phyloP scores from a whole-genome alignment of 2,888 invertebrate genomes.

The Drosophila mimica region DNA sequence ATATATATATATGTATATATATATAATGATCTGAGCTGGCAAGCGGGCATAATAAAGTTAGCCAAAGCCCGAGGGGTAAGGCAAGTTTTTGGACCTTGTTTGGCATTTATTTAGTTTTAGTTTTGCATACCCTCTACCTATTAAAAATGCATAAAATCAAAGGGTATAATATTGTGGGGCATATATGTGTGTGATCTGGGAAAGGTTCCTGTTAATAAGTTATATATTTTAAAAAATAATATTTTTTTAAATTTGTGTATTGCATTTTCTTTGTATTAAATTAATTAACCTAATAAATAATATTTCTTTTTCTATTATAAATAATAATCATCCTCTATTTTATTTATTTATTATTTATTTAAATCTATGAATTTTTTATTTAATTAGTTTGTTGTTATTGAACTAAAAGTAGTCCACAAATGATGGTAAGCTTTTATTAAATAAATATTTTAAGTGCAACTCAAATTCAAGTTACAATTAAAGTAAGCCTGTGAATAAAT shows the following conservation, averaged over 20 bases:
- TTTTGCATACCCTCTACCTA: conserved; percentile 37
- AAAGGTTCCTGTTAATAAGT: neutral
- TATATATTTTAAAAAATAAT: neutral
- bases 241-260: too few species aligned
- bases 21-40: conserved; percentile 34
- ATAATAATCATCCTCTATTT: too few species aligned
- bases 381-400: too few species aligned
- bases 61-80: conserved; percentile 32
- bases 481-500: too few species aligned
- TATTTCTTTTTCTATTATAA: too few species aligned
- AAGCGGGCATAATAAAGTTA: conserved; percentile 73
- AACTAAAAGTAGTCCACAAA: too few species aligned
- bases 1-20: conserved; percentile 6
- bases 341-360: neutral
- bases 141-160: neutral
- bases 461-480: too few species aligned
- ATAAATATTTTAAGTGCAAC: too few species aligned
- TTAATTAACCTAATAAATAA: too few species aligned
- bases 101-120: conserved; percentile 80
- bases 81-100: conserved; percentile 73
- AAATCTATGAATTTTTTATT: too few species aligned
- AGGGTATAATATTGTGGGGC: neutral
- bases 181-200: neutral
- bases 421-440: too few species aligned
- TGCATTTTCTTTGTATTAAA: too few species aligned